These are phyloP conservation scores for Porites rus DNA, from an alignment of 92 coral and sea anemone species.

Conservation along the genomic window DNA sequence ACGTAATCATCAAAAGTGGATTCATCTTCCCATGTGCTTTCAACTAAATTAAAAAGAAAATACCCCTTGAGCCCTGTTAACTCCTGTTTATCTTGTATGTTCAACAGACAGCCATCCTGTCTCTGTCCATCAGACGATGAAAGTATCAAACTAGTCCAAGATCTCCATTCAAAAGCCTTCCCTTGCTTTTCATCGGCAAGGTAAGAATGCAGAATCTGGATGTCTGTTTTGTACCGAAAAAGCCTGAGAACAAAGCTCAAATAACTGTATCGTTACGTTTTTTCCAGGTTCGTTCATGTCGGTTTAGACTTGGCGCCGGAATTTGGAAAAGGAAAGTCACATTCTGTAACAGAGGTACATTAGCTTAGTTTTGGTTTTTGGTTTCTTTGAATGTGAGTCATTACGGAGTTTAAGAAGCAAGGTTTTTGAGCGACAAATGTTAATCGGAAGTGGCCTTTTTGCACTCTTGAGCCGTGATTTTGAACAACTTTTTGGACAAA, in stretches of 20 bases:
- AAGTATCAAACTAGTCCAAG: constrained; percentile 56
- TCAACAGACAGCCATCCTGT: constrained; percentile 62
- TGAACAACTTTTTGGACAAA: too few relatives aligned
- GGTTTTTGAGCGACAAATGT: too few relatives aligned
- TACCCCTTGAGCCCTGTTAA: not conserved
- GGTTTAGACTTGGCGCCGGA: constrained; percentile 85
- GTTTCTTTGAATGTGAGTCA: too few relatives aligned
- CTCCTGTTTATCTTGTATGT: not conserved
- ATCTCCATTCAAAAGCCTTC: constrained; percentile 74
- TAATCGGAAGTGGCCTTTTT: too few relatives aligned
- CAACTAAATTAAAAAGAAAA: not conserved
- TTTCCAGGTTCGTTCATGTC: constrained; percentile 84
- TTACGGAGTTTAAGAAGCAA: too few relatives aligned
- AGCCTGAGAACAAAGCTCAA: not conserved
- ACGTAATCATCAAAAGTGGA: too few relatives aligned
- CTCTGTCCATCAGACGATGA: constrained; percentile 85
- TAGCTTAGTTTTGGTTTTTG: too few relatives aligned
- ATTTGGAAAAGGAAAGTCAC: constrained; percentile 83
- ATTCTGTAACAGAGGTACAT: constrained; percentile 70
- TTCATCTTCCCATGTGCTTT: not conserved
- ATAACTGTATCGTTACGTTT: not conserved
- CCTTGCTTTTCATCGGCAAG: constrained; percentile 83
- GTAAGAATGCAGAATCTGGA: constrained; percentile 16
- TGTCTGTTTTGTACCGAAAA: not conserved
- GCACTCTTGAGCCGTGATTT: too few relatives aligned